phyloP scores from a whole-genome alignment of 1,140 invertebrate genomes.

The Aplysia californica region DNA sequence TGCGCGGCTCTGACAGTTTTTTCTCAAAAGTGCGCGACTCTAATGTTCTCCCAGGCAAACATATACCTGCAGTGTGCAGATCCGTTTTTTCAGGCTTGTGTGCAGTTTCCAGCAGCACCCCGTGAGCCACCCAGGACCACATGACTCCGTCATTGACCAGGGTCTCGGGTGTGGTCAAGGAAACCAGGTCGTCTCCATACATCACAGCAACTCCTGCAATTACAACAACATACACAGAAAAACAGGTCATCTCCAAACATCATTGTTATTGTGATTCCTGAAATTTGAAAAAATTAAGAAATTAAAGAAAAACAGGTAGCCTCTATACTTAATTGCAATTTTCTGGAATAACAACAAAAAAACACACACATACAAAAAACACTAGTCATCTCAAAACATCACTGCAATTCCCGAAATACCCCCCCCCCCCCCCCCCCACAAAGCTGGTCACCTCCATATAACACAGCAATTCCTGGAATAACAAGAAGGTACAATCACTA shows the following conservation, averaged over 20 bases:
- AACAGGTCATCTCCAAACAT: not conserved
- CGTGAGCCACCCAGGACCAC: constrained; percentile 21
- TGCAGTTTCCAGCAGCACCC: not conserved
- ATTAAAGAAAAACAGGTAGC: not conserved
- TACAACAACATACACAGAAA: not conserved
- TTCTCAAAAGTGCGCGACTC: no score
- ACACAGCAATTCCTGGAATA: no score
- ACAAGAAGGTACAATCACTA: no score
- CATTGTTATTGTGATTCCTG: no score
- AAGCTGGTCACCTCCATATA: no score
- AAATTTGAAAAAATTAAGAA: not conserved
- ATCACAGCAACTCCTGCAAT: constrained; percentile 1
- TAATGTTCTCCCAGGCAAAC: not conserved
- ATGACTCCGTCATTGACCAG: constrained; percentile 8
- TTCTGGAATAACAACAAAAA: no score
- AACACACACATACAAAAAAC: not conserved
- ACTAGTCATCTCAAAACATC: not conserved
- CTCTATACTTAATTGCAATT: not conserved
- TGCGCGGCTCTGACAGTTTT: no score
- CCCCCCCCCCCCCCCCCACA: no score
- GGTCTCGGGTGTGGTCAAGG: not conserved
- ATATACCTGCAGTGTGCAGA: not conserved
- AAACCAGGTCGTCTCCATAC: constrained; percentile 18
- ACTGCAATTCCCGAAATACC: no score
- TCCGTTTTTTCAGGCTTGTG: not conserved